Evolutionary conservation across 2,888 invertebrate genomes (phyloP), one percentile per base, ranked within the genome.

Genomic region (Petrolisthes cinctipes): DNA sequence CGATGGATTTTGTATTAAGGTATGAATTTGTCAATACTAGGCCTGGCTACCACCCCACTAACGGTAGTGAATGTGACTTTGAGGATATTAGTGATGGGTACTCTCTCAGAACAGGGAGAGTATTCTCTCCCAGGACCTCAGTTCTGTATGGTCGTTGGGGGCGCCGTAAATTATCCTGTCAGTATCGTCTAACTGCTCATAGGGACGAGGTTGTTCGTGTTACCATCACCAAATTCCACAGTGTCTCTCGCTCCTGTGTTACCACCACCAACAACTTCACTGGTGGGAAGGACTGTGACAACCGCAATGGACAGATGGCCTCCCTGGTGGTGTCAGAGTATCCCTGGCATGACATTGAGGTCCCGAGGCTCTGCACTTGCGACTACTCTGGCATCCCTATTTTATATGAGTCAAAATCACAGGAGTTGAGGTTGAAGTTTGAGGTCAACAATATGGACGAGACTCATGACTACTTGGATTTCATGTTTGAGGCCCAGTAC

Each of bases 401-500:
- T 20, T 71, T 82, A 23, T 90, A 90, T 53, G 90, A 90, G 57
- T 90, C 90, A 11, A 84, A 82, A 37, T 89, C 90, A 5, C 78
- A 89, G 53, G 90, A 90, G 57, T 37, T 90, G 51, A 76, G 90
- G 9, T 86, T 90, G 37, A 90, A 83, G 81, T 90, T 90, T 80
- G 89, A 90, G 56, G 90, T 90, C 20, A 86, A 82, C 54, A 90
- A 90, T 56, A 90, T 90, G 90, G 90, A 90, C 61, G 85, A 89
- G 23, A 90, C 89, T 66, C 86, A 90, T 51, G 90, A 90, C 68
- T 90, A 85, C 68, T 71, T 85, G 7, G 90, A 90, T 61, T 90
- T 90, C 75, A 90, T 89, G 90, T 90, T 90, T 76, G 90, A 90
- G 76, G 90, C 90, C 66, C 90, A 89, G 61, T 90, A 90, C 57